Evolutionary conservation across 2,113 vertebrate genomes (phyloP), one percentile per base, ranked within the genome.

Genomic region (Psilopsiagon aurifrons): DNA sequence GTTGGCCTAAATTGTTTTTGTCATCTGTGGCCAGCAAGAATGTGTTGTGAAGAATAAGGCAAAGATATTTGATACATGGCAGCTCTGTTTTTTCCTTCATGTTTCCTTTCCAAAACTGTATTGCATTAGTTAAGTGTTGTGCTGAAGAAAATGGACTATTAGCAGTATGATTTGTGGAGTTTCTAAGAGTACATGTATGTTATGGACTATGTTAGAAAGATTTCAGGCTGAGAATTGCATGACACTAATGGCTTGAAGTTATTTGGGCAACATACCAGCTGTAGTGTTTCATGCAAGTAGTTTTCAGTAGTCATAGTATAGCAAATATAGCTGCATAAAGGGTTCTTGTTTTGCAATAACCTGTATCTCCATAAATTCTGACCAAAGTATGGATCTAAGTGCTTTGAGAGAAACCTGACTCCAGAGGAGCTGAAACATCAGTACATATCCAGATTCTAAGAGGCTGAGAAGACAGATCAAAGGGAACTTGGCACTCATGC

Each of bases 1-100:
- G 74, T 73, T 93, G 77, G 83, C 83, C 35, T 68, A 81, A 95
- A 95, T 88, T 77, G 24, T 41, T 55, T 43, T 92, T 94, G 69
- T 95, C 85, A 59, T 69, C 62, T 54, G 59, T 46, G 67, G 39
- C 35, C 57, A 82, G 33, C 14, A 69, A 54, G 76, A 62, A 59
- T 18, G 31, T 75, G 22, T 35, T 86, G 35, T 44, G 44, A 82
- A 86, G 25, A 67, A 51, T 51, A 54, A 64, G n/a, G 23, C 33
- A n/a, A 90, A 93, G 19, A 70, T 57, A 7, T 54, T 57, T 78
- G 19, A 44, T 60, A 64, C 43, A 43, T 52, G 17, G 27, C 69
- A 59, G 54, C n/a, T n/a, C 25, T 80, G 8, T 6, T 24, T 41
- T 67, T 83, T 27, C 1, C 1, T 69, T 60, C 12, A 10, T 25